Conservation (phyloP, 2,113 vertebrate genomes). For the Podarcis raffonei region DNA sequence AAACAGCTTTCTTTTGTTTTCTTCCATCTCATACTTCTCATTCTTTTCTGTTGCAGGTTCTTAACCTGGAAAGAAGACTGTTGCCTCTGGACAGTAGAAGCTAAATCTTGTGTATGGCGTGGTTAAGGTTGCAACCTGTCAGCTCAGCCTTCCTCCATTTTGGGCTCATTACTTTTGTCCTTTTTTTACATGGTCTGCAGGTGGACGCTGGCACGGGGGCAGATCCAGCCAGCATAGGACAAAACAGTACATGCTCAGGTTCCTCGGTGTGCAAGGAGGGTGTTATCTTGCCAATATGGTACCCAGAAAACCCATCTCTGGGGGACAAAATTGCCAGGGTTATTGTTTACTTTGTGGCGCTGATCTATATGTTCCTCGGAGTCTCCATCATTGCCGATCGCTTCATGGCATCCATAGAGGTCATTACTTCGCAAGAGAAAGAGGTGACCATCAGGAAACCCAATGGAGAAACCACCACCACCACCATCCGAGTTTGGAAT, state of each 20-base stretch:
- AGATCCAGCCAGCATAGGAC: constrained; percentile 76
- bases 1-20: constrained; percentile 43
- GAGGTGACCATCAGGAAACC: constrained; percentile 94
- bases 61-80: constrained; percentile 60
- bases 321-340: constrained; percentile 98
- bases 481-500: constrained; percentile 95
- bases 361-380: constrained; percentile 99
- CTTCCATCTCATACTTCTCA: constrained; percentile 68
- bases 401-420: constrained; percentile 99
- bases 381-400: constrained; percentile 98
- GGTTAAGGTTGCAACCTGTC: constrained; percentile 89
- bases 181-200: constrained; percentile 85
- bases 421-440: constrained; percentile 97
- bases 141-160: constrained; percentile 92
- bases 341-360: constrained; percentile 97
- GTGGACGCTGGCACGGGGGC: constrained; percentile 86
- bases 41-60: constrained; percentile 78
- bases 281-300: constrained; percentile 98
- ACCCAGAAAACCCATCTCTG: constrained; percentile 96
- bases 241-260: constrained; percentile 87
- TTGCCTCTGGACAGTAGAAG: constrained; percentile 72
- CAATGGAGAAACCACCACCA: constrained; percentile 94
- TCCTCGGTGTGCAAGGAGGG: constrained; percentile 89
- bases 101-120: constrained; percentile 93
- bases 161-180: constrained; percentile 88